Evolutionary conservation across 1,140 invertebrate genomes (phyloP).

Genomic region (Magallana gigas): DNA sequence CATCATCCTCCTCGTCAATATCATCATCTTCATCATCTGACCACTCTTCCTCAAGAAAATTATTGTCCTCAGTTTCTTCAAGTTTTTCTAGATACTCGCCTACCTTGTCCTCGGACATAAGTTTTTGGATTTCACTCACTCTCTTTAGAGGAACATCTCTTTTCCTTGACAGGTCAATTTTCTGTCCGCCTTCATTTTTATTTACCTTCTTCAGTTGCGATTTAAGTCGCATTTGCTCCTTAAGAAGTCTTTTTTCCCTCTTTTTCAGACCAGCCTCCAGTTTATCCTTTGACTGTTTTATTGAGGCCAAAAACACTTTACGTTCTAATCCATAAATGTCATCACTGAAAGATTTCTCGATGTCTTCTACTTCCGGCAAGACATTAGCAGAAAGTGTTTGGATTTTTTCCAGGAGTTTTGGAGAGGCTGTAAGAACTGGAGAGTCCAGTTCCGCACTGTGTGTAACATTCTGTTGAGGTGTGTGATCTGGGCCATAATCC

Average conservation of each 20-base stretch:
- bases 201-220: background rate
- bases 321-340: conserved; percentile 39
- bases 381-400: background rate
- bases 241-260: background rate
- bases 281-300: background rate
- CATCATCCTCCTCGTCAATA: conserved; percentile 26
- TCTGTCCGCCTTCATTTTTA: background rate
- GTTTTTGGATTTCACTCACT: conserved; percentile 1
- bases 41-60: conserved; percentile 10
- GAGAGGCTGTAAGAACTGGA: background rate
- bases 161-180: background rate
- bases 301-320: background rate
- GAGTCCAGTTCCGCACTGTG: too few species aligned
- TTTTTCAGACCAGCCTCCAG: conserved; percentile 4
- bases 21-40: conserved; percentile 23
- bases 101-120: background rate
- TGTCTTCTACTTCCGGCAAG: too few species aligned
- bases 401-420: background rate
- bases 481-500: conserved; percentile 22
- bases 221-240: background rate
- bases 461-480: background rate
- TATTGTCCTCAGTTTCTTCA: background rate
- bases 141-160: background rate
- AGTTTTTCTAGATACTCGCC: background rate
- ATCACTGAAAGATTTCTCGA: background rate